Base-by-base conservation (phyloP, 1,140 invertebrate genomes). In the Brachionus plicatilis region DNA sequence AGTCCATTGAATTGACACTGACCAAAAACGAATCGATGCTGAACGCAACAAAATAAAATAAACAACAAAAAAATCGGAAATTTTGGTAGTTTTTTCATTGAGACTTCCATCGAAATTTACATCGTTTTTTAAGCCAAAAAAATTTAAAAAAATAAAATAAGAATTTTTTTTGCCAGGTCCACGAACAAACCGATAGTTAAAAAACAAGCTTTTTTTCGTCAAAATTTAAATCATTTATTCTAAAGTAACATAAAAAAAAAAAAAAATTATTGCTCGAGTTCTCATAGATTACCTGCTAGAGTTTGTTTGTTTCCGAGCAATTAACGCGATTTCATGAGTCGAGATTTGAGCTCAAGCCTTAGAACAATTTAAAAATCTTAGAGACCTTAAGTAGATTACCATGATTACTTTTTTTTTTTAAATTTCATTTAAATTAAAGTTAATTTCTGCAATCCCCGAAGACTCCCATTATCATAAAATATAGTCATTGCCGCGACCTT, bases 1-100 rank as follows among this genome's bases (percentile, higher is more conserved):
- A 72, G 37, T 41, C 37, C 68, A 41, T 72, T 72, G 41, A 72
- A 72, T 43, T 72, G 68, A 72, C 68, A 72, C 33, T n/a, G 68
- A 43, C 37, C 68, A 72, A 43, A 8, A 5, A 41, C 33, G 17
- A 72, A 72, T 72, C 17, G 53, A 60, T 24, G 53, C 20, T 72
- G 68, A 41, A 72, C 24, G 33, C 41, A 43, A 72, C 14, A 41
- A 72, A 72, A 37, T 37, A 41, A 43, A 72, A 41, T 20, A 72
- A n/a, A 72, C 0, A 37, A 72, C 11, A 72, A 45, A 37, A 72
- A 43, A 9, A 43, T 9, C 12, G 43, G 8, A n/a, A 43, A 72
- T 17, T 20, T 72, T 41, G 2, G 41, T 43, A 43, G 33, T n/a
- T 68, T 72, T 72, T 72, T 41, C 33, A 43, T 43, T 43, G 41